Conservation (phyloP, 2,113 vertebrate genomes). For the Ploceus nigricollis region DNA sequence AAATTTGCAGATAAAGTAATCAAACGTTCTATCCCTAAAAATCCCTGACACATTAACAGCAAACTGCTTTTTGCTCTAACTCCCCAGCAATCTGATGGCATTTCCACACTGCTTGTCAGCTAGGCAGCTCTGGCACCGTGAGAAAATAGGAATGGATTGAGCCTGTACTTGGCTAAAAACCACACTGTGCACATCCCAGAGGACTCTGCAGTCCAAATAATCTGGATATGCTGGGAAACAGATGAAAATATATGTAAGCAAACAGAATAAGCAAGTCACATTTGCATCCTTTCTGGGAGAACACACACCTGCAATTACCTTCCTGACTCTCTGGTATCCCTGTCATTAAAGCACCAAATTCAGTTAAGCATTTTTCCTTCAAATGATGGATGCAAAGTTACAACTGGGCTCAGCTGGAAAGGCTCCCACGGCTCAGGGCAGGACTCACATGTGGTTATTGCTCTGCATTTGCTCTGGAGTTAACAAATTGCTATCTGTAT, state of each 20-base stretch:
- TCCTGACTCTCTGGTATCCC: background rate
- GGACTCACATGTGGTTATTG: background rate
- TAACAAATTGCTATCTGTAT: background rate
- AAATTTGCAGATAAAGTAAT: background rate
- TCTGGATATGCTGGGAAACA: background rate
- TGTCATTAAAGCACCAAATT: background rate
- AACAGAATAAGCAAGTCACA: background rate
- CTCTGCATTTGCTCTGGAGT: background rate
- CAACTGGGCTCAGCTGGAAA: background rate
- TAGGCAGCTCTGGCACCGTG: background rate
- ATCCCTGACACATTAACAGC: accelerated
- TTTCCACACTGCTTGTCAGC: background rate
- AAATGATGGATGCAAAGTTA: background rate
- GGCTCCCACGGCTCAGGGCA: background rate
- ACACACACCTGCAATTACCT: background rate
- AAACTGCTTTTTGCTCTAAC: background rate
- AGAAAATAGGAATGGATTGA: background rate
- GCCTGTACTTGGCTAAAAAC: background rate
- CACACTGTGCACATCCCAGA: background rate
- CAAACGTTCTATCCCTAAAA: background rate
- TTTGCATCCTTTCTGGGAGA: background rate
- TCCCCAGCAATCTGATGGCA: background rate
- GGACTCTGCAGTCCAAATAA: background rate
- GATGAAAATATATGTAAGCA: background rate
- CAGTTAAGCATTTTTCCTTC: background rate